Evolutionary conservation across 2,113 vertebrate genomes (phyloP), one percentile per base, ranked within the genome.

Genomic region (Illadopsis cleaveri): DNA sequence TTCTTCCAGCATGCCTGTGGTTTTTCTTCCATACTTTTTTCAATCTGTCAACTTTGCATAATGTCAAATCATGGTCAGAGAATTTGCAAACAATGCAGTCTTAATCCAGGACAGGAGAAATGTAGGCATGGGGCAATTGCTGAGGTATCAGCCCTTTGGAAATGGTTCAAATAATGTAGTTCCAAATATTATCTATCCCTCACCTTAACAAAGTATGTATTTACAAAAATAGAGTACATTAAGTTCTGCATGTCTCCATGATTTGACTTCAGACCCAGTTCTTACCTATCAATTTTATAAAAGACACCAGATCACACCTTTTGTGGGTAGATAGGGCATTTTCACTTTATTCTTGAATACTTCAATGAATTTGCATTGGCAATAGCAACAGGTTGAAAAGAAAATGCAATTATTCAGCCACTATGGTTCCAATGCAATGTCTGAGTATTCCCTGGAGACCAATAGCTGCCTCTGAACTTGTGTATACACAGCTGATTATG

Each of bases 361-460:
- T 54, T 54, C 84, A 45, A 64, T 79, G 16, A 65, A 33, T 62
- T 93, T 90, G 1, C 7, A 47, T 70, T 66, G 62, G 4, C 51
- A 30, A 12, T 31, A 35, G 9, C 77, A 54, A 62, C 56, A 62
- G 10, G 54, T 28, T 50, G 27, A 60, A 37, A 25, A 47, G 44
- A 48, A 84, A 77, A 93, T 58, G 1, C 14, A 73, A 48, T 22
- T 66, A 22, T 77, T 89, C 62, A 81, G 9, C 13, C 45, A 16
- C 38, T 71, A 35, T 0, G 0, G 64, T 35, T 65, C 15, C 23
- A n/a, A 2, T 4, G 2, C 11, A 53, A 57, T 3, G 1, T 33
- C 35, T 50, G n/a, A 68, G 14, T 56, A 69, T 51, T 18, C 14
- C 19, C 31, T 38, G 25, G 53, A 72, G 28, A 61, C 10, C 33